A percentile compares a stretch with the other conserved stretches of the same genome.
phyloP scores from a whole-genome alignment of 2,113 vertebrate genomes.

The Eurypyga helias region DNA sequence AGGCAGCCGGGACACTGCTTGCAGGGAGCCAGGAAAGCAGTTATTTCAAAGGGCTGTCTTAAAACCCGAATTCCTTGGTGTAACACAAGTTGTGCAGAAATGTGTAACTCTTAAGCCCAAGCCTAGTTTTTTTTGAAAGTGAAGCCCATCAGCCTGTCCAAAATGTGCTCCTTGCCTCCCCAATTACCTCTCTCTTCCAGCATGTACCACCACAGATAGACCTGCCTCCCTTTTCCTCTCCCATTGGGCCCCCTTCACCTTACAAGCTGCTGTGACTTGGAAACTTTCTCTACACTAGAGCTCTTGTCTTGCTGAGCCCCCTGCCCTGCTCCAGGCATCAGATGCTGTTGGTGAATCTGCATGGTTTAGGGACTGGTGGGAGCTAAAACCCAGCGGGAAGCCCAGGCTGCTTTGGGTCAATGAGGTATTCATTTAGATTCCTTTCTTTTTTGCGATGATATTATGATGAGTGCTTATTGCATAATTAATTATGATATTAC shows the following conservation, averaged over 20 bases:
- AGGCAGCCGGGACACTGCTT: background rate
- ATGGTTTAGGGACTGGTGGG: background rate
- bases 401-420: background rate
- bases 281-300: background rate
- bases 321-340: background rate
- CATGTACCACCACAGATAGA: background rate
- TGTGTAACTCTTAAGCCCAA: background rate
- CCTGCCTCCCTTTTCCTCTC: background rate
- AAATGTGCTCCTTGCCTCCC: background rate
- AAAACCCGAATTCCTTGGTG: background rate
- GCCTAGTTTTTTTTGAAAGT: background rate
- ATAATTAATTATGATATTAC: background rate
- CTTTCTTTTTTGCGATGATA: background rate
- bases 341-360: background rate
- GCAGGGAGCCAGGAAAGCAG: background rate
- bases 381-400: background rate
- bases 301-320: background rate
- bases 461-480: background rate
- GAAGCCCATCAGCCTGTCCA: background rate
- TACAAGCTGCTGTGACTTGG: background rate
- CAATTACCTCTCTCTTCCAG: background rate
- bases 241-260: background rate
- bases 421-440: background rate
- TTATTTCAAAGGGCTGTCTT: background rate
- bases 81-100: background rate